Conservation (phyloP, 37 sponge, comb jelly and placozoan species). For the Eunapius fragilis region DNA sequence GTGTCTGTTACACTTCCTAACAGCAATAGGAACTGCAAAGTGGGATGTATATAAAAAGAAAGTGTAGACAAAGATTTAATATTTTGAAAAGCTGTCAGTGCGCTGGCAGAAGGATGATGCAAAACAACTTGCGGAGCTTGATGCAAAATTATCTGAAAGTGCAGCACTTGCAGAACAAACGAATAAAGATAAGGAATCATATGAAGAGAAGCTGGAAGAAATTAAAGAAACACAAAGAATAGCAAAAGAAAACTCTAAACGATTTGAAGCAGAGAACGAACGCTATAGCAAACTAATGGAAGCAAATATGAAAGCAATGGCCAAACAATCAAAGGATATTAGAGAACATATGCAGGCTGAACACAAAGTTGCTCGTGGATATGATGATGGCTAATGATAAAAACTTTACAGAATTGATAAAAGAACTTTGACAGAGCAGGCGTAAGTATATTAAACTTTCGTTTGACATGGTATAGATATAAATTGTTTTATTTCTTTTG, state of each 20-base stretch:
- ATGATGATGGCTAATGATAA: too few relatives aligned
- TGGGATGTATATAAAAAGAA: conserved; percentile 18
- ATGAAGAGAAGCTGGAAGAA: background rate
- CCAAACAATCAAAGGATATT: background rate
- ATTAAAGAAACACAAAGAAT: conserved; percentile 5
- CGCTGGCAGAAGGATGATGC: conserved; percentile 2
- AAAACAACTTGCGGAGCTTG: background rate
- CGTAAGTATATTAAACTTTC: too few relatives aligned
- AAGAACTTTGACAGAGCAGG: too few relatives aligned
- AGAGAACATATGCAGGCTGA: background rate
- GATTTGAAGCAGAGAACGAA: background rate
- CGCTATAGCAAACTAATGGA: conserved; percentile 2
- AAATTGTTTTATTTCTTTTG: too few relatives aligned
- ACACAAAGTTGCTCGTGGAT: too few relatives aligned
- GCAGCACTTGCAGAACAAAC: background rate
- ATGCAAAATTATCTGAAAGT: background rate
- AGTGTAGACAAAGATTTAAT: background rate
- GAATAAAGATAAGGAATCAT: conserved; percentile 9
- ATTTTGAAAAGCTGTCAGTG: background rate
- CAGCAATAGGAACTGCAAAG: conserved; percentile 52
- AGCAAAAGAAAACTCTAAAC: background rate
- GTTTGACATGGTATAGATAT: too few relatives aligned
- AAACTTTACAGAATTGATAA: too few relatives aligned
- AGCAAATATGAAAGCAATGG: conserved; percentile 9
- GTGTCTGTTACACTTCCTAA: background rate